These are phyloP conservation scores for Abramis brama DNA, from an alignment of 2,113 vertebrate species.

Conservation along the genomic window DNA sequence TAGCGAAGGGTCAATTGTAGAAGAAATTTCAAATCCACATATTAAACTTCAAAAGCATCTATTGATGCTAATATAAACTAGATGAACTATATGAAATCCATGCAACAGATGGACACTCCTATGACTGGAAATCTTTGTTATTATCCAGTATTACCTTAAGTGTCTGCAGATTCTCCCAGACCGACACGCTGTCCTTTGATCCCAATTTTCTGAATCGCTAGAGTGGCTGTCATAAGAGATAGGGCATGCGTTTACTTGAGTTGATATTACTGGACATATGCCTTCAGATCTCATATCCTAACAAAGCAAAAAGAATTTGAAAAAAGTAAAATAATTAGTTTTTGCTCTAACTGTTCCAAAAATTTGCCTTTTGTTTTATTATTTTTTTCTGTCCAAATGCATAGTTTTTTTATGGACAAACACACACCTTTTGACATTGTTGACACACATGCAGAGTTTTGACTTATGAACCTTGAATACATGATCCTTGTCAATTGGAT, in stretches of 20 bases:
- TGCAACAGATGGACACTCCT: background rate
- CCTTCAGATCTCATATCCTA: constrained; percentile 40
- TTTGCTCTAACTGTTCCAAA: background rate
- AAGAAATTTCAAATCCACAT: background rate
- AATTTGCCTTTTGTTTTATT: background rate
- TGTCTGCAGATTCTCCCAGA: constrained; percentile 86
- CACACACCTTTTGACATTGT: no score
- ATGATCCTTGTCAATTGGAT: no score
- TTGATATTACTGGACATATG: constrained; percentile 3
- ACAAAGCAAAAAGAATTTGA: background rate
- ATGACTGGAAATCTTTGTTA: background rate
- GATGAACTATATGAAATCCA: background rate
- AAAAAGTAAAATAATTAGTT: background rate
- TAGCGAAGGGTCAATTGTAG: no score
- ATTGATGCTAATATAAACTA: background rate
- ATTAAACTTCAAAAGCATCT: background rate
- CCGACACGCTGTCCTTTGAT: constrained; percentile 85
- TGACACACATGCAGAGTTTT: no score
- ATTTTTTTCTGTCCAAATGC: background rate
- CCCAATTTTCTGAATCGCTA: constrained; percentile 89
- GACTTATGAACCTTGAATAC: no score
- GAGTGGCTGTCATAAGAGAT: constrained; percentile 91
- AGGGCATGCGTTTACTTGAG: constrained; percentile 71
- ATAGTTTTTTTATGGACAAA: background rate
- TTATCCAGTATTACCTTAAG: constrained; percentile 79